A percentile compares a stretch with the other conserved stretches of the same genome.
These are phyloP conservation scores for Aegithalos caudatus DNA, from an alignment of 2,113 vertebrate species.

Conservation along the genomic window DNA sequence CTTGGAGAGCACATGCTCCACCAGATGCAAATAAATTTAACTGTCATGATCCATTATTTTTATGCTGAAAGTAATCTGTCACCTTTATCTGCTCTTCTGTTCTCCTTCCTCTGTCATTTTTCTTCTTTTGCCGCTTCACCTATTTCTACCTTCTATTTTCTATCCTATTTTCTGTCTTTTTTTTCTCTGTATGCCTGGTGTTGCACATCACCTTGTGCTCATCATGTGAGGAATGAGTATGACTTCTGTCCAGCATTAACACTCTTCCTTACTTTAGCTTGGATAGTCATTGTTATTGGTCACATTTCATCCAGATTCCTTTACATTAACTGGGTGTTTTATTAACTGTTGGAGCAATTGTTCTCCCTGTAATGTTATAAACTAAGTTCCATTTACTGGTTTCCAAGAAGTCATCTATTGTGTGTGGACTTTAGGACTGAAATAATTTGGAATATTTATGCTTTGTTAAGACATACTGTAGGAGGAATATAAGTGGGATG, in stretches of 20 bases:
- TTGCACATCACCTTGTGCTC: not conserved
- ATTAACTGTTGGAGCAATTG: not conserved
- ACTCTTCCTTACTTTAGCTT: not conserved
- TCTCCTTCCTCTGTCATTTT: not conserved
- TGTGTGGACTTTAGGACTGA: not conserved
- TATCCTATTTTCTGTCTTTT: not conserved
- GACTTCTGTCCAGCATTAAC: not conserved
- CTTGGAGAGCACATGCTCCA: not conserved
- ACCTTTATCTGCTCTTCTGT: not conserved
- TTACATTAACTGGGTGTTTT: not conserved
- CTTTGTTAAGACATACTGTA: not conserved
- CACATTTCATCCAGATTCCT: not conserved
- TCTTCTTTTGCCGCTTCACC: not conserved
- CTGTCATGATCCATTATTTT: not conserved
- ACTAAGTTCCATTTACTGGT: not conserved
- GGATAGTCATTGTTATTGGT: not conserved
- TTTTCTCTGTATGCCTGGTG: not conserved
- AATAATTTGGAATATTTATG: not conserved
- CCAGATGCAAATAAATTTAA: not conserved
- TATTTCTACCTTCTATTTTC: not conserved
- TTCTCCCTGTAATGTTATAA: not conserved
- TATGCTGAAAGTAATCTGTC: not conserved
- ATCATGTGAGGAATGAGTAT: not conserved
- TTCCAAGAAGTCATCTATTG: not conserved
- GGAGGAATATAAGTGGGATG: not conserved